These are phyloP conservation scores for Scolanthus callimorphus DNA, from an alignment of 92 coral and sea anemone genomes.

Conservation along the genomic window DNA sequence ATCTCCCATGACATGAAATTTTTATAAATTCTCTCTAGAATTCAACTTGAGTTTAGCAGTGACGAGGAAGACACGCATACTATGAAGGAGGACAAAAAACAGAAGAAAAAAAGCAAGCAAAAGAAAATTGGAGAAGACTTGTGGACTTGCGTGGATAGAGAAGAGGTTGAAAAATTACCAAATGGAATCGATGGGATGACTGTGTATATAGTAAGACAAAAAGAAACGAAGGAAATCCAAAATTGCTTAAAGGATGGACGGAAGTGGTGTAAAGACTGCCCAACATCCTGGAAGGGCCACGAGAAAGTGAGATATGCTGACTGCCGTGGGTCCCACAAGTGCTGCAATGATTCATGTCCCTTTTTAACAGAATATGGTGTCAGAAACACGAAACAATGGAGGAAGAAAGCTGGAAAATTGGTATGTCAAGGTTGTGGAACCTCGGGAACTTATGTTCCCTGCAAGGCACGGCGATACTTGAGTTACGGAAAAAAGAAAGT, in stretches of 20 bases:
- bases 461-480: conserved; percentile 37
- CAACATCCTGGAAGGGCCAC: conserved; percentile 40
- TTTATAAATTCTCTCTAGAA: background rate
- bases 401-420: conserved; percentile 14
- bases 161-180: conserved; percentile 28
- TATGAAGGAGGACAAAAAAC: background rate
- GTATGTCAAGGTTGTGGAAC: conserved; percentile 40
- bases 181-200: conserved; percentile 30
- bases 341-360: conserved; percentile 20
- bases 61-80: background rate
- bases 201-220: conserved; percentile 1
- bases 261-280: conserved; percentile 49
- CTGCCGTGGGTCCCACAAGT: conserved; percentile 36
- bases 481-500: conserved; percentile 13
- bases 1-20: too few relatives aligned
- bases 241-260: conserved; percentile 26
- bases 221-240: background rate
- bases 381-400: conserved; percentile 30
- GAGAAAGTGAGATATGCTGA: conserved; percentile 36
- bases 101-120: conserved; percentile 18
- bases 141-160: conserved; percentile 21
- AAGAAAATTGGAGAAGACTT: conserved; percentile 9
- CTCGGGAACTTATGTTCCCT: conserved; percentile 7
- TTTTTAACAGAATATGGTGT: conserved; percentile 30
- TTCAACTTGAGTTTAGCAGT: background rate